phyloP scores from a whole-genome alignment of 2,113 vertebrate genomes.

The Oriolus oriolus region DNA sequence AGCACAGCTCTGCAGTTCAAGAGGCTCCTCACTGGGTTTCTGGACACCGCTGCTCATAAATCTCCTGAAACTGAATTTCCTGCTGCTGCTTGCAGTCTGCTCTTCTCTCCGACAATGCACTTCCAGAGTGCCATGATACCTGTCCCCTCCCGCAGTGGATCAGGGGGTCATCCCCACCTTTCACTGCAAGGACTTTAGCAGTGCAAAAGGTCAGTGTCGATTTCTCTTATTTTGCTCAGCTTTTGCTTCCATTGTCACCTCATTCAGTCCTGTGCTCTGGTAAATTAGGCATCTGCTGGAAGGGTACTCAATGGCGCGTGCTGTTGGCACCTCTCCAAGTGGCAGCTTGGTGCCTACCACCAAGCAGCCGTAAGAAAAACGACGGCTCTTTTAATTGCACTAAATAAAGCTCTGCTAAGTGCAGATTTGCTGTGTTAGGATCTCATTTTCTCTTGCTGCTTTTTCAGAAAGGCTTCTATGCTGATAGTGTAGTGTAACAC shows the following conservation, averaged over 20 bases:
- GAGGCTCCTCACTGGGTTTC: conserved; percentile 30
- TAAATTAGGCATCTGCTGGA: background rate
- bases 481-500: background rate
- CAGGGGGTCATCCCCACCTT: background rate
- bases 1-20: background rate
- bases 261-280: background rate
- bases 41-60: conserved; percentile 28
- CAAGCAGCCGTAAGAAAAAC: background rate
- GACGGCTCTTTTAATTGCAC: conserved; percentile 12
- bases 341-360: background rate
- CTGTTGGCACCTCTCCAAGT: conserved; percentile 21
- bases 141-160: background rate
- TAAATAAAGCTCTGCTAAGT: background rate
- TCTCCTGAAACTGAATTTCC: conserved; percentile 23
- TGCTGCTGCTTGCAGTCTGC: conserved; percentile 31
- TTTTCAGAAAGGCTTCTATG: background rate
- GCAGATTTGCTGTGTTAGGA: background rate
- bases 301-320: background rate
- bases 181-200: background rate
- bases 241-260: background rate
- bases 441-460: background rate
- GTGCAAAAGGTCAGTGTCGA: background rate
- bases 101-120: background rate
- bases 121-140: background rate
- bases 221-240: background rate